These are phyloP conservation scores for Pipistrellus pygmaeus DNA, from an alignment of 2,797 vertebrate genomes.

Conservation along the genomic window DNA sequence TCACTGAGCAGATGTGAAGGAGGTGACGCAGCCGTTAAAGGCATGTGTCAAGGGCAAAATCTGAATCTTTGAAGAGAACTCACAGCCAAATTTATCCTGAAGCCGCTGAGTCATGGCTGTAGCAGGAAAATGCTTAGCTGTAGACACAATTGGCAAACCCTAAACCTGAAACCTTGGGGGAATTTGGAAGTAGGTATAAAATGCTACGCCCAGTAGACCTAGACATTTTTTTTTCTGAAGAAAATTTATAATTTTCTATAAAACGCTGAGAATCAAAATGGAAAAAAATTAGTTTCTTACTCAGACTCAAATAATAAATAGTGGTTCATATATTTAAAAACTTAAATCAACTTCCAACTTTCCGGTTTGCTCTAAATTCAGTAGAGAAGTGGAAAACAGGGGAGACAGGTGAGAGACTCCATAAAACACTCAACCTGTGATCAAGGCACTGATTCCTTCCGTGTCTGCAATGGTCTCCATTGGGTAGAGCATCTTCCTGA, in stretches of 20 bases:
- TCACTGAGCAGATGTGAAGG: slow-evolving; percentile 39
- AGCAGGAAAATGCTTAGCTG: not conserved
- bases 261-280: not conserved
- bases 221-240: not conserved
- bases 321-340: not conserved
- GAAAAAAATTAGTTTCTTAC: not conserved
- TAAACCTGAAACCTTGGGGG: not conserved
- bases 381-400: too few species aligned
- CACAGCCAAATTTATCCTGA: slow-evolving; percentile 42
- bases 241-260: not conserved
- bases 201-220: not conserved
- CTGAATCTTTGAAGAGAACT: slow-evolving; percentile 3
- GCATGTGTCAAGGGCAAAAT: not conserved
- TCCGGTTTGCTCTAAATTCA: not conserved
- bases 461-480: not conserved
- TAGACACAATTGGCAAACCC: not conserved
- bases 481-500: not conserved
- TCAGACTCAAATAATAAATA: not conserved
- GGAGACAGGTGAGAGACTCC: not conserved
- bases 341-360: not conserved
- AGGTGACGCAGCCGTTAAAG: not conserved
- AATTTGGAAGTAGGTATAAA: not conserved
- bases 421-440: not conserved
- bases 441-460: not conserved
- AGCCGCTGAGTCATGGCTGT: slow-evolving; percentile 18